Percentiles rank a stretch among this genome's conserved stretches.
phyloP scores from a whole-genome alignment of 2,797 vertebrate species.

The Perodicticus potto region DNA sequence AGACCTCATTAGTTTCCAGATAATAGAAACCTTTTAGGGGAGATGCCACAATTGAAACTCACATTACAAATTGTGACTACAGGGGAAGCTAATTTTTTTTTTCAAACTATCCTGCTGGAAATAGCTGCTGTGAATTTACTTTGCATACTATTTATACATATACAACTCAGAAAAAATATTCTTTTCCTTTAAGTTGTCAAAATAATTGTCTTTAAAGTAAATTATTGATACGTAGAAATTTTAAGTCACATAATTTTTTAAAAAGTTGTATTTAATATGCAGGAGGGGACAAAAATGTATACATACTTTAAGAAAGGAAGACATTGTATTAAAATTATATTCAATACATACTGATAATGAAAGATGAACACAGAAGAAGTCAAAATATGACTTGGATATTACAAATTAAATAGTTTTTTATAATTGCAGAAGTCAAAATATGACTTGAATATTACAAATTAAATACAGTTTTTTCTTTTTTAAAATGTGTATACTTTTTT shows the following conservation, averaged over 20 bases:
- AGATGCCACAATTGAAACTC: not conserved
- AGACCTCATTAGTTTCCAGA: not conserved
- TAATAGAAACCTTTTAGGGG: not conserved
- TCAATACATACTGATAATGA: too few relatives aligned
- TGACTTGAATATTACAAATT: too few relatives aligned
- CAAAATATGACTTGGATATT: too few relatives aligned
- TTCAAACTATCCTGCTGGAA: slow-evolving; percentile 23
- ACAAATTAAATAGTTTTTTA: too few relatives aligned
- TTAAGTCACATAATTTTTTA: not conserved
- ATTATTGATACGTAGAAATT: not conserved
- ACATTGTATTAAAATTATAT: too few relatives aligned
- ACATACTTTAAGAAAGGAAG: too few relatives aligned
- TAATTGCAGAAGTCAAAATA: too few relatives aligned
- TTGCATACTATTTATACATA: slow-evolving; percentile 17
- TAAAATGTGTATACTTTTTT: too few relatives aligned
- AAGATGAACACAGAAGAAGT: too few relatives aligned
- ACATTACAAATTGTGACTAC: not conserved
- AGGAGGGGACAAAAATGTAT: too few relatives aligned
- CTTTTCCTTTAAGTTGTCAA: not conserved
- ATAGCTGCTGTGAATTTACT: not conserved
- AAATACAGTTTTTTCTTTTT: too few relatives aligned
- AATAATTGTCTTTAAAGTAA: slow-evolving; percentile 34
- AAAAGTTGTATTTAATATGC: not conserved
- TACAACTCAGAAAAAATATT: not conserved
- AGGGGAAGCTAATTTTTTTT: not conserved